Base-by-base conservation (phyloP, 2,888 invertebrate species). In the Arge pagana region DNA sequence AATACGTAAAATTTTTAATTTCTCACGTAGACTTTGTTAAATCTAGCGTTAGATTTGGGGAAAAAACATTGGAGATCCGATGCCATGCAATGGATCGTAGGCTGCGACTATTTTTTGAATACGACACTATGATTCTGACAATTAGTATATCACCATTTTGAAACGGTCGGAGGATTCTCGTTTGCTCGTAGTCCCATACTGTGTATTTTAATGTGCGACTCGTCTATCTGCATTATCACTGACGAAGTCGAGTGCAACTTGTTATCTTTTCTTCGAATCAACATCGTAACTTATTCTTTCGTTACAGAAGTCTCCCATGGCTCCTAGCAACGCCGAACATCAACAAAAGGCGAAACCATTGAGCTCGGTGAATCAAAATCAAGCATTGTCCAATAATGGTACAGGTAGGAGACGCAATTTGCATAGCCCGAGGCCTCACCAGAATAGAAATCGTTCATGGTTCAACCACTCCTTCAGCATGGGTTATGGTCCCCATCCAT, bases 391-490 rank as follows among this genome's bases (percentile, higher is more conserved):
- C 41, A 68, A 55, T 59, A 69, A 61, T 39, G 64, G 63, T 58
- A 61, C 66, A 30, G 65, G 67, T 61, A 72, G 67, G 61, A 70
- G 67, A 61, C 74, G 74, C 40, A 72, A 70, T 58, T 61, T 69
- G 61, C 71, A 74, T 53, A 74, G 74, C 57, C 74, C 74, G 18
- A 61, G 74, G 42, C 58, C 68, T 13, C 71, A 74, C 52, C 43
- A 63, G 16, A 70, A 69, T 54, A 63, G 73, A 61, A 72, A 72
- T 64, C 74, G 73, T 57, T 70, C 71, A 23, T 74, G 74, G 74
- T 71, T 73, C 53, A 69, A 71, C 54, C 72, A 72, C 56, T 68
- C 71, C 48, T 70, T 71, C 54, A 66, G 57, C 55, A 71, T 73
- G 72, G 72, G 71, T 49, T 74, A 71, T 42, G 71, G 72, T 52